Evolutionary conservation across 2,888 invertebrate species (phyloP).

Genomic region (Diloba caeruleocephala): DNA sequence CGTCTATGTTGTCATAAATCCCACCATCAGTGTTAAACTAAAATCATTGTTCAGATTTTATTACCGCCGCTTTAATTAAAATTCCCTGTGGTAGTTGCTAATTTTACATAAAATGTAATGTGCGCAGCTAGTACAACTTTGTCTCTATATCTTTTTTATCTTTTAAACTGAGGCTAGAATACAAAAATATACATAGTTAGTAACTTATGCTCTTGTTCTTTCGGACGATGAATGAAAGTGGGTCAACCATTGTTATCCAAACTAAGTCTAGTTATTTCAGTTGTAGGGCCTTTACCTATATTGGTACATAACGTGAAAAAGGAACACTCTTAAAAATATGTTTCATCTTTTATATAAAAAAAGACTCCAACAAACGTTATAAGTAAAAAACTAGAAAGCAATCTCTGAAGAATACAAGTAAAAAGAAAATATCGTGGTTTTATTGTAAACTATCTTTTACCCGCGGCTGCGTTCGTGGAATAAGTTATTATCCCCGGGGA

Average conservation of each 20-base stretch:
- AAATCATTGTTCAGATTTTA: slow-evolving; percentile 69
- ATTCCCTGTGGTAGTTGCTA: slow-evolving; percentile 59
- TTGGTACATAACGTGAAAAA: slow-evolving; percentile 8
- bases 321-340: not conserved
- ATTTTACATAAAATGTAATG: slow-evolving; percentile 56
- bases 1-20: slow-evolving; percentile 27
- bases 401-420: slow-evolving; percentile 6
- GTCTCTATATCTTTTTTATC: slow-evolving; percentile 17
- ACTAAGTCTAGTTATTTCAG: slow-evolving; percentile 49
- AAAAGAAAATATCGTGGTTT: slow-evolving; percentile 30
- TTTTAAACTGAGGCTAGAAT: slow-evolving; percentile 30
- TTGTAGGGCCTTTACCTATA: slow-evolving; percentile 14
- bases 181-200: slow-evolving; percentile 21
- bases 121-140: slow-evolving; percentile 11
- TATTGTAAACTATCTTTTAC: slow-evolving; percentile 31
- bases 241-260: slow-evolving; percentile 53
- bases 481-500: slow-evolving; percentile 39
- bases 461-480: slow-evolving; percentile 28
- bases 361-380: slow-evolving; percentile 4
- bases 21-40: slow-evolving; percentile 52
- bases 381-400: slow-evolving; percentile 5
- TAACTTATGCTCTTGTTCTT: slow-evolving; percentile 29
- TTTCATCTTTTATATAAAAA: not conserved
- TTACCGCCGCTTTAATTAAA: slow-evolving; percentile 70
- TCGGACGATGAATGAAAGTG: slow-evolving; percentile 45